Conservation (phyloP, 2,113 vertebrate genomes). For the Cryptomyrus ogoouensis region DNA sequence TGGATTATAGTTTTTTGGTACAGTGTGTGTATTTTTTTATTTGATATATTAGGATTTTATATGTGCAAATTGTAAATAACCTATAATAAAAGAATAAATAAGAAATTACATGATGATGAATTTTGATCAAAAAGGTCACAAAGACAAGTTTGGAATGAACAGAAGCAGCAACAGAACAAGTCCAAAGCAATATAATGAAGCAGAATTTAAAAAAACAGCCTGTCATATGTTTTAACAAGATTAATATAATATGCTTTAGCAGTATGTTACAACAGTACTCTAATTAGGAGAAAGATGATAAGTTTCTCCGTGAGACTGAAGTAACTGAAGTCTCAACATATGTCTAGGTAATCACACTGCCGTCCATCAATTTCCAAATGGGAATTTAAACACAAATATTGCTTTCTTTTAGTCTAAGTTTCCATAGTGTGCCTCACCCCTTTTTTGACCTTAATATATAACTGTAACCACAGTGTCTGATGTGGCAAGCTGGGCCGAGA, state of each 20-base stretch:
- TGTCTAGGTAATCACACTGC: constrained; percentile 31
- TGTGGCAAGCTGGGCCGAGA: constrained; percentile 20
- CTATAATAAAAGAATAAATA: background rate
- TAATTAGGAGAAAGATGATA: constrained; percentile 29
- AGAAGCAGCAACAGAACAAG: background rate
- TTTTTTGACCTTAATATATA: background rate
- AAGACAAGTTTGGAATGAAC: background rate
- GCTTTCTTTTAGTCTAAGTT: constrained; percentile 14
- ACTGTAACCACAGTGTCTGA: constrained; percentile 26
- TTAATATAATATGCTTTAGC: constrained; percentile 22
- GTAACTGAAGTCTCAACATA: constrained; percentile 1
- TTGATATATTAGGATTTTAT: background rate
- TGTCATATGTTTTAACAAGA: background rate
- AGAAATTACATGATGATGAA: background rate
- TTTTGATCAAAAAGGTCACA: background rate
- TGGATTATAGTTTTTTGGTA: background rate
- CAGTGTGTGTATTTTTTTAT: background rate
- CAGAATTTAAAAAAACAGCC: background rate
- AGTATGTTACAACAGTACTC: constrained; percentile 19
- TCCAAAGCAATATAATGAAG: background rate
- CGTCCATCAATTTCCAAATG: constrained; percentile 27
- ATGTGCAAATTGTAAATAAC: background rate
- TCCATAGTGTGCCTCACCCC: constrained; percentile 27
- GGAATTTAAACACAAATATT: constrained; percentile 32
- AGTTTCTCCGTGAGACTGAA: constrained; percentile 35